These are phyloP conservation scores for Botia almorhae DNA, from an alignment of 2,797 vertebrate species.

Conservation along the genomic window DNA sequence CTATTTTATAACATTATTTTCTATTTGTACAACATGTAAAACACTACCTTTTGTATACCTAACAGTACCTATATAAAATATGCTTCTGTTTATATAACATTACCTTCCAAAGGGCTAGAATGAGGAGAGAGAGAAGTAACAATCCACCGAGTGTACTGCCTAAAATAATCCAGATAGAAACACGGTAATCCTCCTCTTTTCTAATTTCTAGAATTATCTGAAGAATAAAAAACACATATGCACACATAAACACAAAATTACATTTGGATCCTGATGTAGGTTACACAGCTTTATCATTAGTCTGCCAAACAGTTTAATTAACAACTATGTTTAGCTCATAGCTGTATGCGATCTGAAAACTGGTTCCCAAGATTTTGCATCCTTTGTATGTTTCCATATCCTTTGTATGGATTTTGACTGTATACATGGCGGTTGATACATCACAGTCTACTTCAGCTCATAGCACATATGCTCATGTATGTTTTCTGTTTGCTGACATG, in stretches of 20 bases:
- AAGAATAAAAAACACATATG: slow-evolving; percentile 23
- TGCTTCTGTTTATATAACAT: slow-evolving; percentile 47
- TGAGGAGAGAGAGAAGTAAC: slow-evolving; percentile 89
- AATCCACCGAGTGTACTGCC: slow-evolving; percentile 94
- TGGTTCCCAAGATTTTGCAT: background rate
- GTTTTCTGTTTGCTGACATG: slow-evolving; percentile 31
- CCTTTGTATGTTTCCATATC: background rate
- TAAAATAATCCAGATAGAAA: slow-evolving; percentile 93
- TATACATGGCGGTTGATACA: background rate
- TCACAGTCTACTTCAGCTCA: background rate
- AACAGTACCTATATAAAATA: no score
- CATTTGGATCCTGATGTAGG: no score
- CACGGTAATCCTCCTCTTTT: slow-evolving; percentile 88
- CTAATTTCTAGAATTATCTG: slow-evolving; percentile 92
- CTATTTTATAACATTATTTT: background rate
- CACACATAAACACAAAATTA: no score
- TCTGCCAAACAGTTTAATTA: no score
- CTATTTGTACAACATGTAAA: background rate
- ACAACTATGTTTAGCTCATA: no score
- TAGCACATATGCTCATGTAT: slow-evolving; percentile 4
- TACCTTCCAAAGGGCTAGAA: slow-evolving; percentile 95
- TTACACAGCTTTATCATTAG: no score
- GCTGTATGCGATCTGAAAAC: no score
- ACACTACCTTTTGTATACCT: no score
- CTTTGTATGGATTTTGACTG: background rate